Evolutionary conservation across 2,113 vertebrate genomes (phyloP).

Genomic region (Vombatus ursinus): DNA sequence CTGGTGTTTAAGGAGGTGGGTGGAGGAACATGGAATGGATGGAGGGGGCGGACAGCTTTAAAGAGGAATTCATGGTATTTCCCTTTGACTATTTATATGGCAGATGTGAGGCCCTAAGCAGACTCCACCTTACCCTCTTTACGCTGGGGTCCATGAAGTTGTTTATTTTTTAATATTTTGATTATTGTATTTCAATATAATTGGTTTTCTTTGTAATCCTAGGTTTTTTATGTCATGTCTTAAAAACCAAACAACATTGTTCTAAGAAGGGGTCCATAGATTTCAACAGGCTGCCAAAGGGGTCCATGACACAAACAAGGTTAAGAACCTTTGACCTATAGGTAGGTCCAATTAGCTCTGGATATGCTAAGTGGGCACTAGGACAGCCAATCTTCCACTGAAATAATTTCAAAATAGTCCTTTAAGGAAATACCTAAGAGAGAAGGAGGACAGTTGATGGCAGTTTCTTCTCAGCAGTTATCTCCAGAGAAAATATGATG

Average conservation of each 20-base stretch:
- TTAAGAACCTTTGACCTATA: background rate
- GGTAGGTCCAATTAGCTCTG: background rate
- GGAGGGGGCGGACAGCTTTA: background rate
- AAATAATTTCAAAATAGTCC: background rate
- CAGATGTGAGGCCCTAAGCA: conserved; percentile 15
- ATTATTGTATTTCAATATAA: background rate
- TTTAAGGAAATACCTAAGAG: background rate
- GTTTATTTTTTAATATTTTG: background rate
- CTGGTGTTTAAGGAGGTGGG: conserved; percentile 35
- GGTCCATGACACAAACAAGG: background rate
- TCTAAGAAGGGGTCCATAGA: background rate
- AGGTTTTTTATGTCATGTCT: background rate
- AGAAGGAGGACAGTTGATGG: background rate
- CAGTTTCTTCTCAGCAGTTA: background rate
- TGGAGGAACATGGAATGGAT: background rate
- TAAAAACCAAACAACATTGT: background rate
- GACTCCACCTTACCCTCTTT: background rate
- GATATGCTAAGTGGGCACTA: background rate
- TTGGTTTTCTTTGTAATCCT: background rate
- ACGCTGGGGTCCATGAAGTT: background rate
- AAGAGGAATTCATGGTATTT: conserved; percentile 3
- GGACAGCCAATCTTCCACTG: background rate
- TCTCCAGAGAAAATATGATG: background rate
- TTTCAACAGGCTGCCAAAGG: background rate
- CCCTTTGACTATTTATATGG: conserved; percentile 40